Percentiles rank a stretch among this genome's conserved stretches.
phyloP scores from a whole-genome alignment of 2,888 invertebrate species.

The Aplocera efformata region DNA sequence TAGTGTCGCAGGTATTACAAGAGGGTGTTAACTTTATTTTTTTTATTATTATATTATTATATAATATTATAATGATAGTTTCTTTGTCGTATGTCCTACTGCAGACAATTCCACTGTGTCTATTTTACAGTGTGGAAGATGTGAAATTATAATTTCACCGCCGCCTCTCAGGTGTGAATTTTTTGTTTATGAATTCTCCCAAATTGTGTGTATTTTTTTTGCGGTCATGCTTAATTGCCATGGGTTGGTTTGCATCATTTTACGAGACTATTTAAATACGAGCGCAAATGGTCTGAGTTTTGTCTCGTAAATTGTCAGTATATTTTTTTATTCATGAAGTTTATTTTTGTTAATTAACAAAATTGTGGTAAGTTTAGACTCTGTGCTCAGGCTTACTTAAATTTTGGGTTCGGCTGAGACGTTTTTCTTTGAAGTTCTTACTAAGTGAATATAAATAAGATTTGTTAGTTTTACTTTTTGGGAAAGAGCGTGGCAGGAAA shows the following conservation, averaged over 20 bases:
- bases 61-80: no score
- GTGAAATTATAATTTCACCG: slow-evolving; percentile 44
- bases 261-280: slow-evolving; percentile 7
- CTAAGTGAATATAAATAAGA: no score
- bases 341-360: slow-evolving; percentile 18
- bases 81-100: no score
- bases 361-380: slow-evolving; percentile 9
- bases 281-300: slow-evolving; percentile 4
- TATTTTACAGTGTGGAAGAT: slow-evolving; percentile 35
- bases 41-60: no score
- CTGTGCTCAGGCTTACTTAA: not conserved
- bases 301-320: slow-evolving; percentile 1
- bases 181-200: slow-evolving; percentile 45
- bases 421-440: no score
- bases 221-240: slow-evolving; percentile 25
- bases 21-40: no score
- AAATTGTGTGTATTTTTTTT: slow-evolving; percentile 22
- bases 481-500: slow-evolving; percentile 4
- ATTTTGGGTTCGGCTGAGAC: no score
- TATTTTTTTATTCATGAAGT: slow-evolving; percentile 13
- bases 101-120: not conserved
- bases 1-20: no score
- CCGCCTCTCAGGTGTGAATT: slow-evolving; percentile 53
- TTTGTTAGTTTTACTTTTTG: slow-evolving; percentile 17
- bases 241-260: slow-evolving; percentile 19